Base-by-base conservation (phyloP, 1,140 invertebrate genomes). In the Drepana arcuata region DNA sequence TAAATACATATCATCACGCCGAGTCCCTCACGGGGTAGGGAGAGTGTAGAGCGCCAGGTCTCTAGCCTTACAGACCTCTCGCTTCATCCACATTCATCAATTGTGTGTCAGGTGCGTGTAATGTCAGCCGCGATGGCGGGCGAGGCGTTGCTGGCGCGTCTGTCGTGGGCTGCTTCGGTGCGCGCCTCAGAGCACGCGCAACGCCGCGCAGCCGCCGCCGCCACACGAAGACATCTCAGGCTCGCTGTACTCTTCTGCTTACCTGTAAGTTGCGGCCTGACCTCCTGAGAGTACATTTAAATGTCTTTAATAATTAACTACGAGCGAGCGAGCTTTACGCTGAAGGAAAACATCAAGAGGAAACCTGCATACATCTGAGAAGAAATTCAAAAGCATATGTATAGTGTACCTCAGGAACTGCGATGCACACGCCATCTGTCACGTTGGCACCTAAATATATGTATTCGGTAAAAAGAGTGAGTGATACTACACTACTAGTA, bases 81-180 rank as follows among this genome's bases (percentile, higher is more conserved):
- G 18, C 18, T 21, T n/a, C n/a, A 21, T 4, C 18, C 9, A 21
- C 9, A 9, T 9, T 21, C 18, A 5, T 21, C 18, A 5, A 21
- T 21, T 21, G 9, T 21, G 18, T 5, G 18, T 21, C 29, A 78
- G 73, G 74, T 81, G 31, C 73, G 77, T 0, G 71, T 81, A 11
- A 81, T 81, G 77, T 81, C 77, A 10, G 77, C 77, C 14, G 72
- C 77, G 36, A 67, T 71, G 70, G 77, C 77, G 2, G 73, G 77
- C 21, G 74, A 81, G 34, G 77, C 77, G 16, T 35, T 81, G 25
- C 49, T 81, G 26, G 77, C 77, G 25, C 63, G 77, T 23, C 52
- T 81, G 16, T 81, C 77, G 28, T 81, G 77, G 77, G 66, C 72
- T 7, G 77, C 77, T 3, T 79, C 73, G 7, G 41, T 73, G 25